Percentiles rank a stretch among this genome's conserved stretches.
phyloP scores from a whole-genome alignment of 2,797 vertebrate species.

The Sebastes variabilis region DNA sequence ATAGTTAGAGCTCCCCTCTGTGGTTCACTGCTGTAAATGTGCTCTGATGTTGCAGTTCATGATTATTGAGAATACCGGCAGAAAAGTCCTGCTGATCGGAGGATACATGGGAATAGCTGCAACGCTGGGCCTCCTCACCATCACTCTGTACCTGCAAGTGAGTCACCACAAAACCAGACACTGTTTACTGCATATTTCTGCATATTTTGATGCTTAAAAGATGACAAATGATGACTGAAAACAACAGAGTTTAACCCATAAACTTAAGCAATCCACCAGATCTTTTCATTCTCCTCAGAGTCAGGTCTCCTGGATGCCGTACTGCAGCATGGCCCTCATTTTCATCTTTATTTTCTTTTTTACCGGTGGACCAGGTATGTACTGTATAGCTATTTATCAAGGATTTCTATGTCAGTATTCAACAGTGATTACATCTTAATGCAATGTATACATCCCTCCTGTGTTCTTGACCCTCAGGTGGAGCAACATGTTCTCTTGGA shows the following conservation, averaged over 20 bases:
- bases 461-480: slow-evolving; percentile 65
- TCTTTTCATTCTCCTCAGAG: slow-evolving; percentile 35
- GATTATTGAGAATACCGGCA: slow-evolving; percentile 78
- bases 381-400: background rate
- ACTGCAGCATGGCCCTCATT: slow-evolving; percentile 79
- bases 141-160: slow-evolving; percentile 73
- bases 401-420: background rate
- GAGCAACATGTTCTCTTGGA: slow-evolving; percentile 69
- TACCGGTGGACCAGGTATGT: slow-evolving; percentile 71
- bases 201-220: background rate
- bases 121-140: slow-evolving; percentile 62
- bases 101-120: slow-evolving; percentile 69
- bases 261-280: background rate
- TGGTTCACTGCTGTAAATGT: slow-evolving; percentile 30
- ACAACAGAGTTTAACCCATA: background rate
- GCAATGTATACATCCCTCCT: background rate
- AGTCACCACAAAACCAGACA: slow-evolving; percentile 11
- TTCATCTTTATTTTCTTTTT: slow-evolving; percentile 75
- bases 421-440: background rate
- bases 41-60: slow-evolving; percentile 75
- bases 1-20: slow-evolving; percentile 38
- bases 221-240: background rate
- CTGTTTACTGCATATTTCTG: background rate
- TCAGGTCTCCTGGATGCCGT: slow-evolving; percentile 75
- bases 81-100: slow-evolving; percentile 64